Base-by-base conservation (phyloP, 1,140 invertebrate species). In the Tetramorium parvispinum region DNA sequence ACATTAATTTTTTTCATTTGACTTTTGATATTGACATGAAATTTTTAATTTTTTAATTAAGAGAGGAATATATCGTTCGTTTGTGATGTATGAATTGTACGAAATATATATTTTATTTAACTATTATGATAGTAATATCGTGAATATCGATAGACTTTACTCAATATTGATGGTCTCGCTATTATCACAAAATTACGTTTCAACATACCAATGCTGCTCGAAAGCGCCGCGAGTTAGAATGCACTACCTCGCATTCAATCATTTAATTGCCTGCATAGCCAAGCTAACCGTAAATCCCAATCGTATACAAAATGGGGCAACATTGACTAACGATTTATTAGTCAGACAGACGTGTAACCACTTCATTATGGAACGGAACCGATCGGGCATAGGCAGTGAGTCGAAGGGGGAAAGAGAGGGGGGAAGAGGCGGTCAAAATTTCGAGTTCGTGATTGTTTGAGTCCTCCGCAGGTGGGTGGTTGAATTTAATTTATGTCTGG, bases 281-380 rank as follows among this genome's bases (percentile, higher is more conserved):
- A 79, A 73, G 53, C 55, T 37, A 86, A 16, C 73, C 87, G 73
- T 88, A 88, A 88, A 88, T 88, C 79, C 82, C 71, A 57, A 63
- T 81, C 63, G 79, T 61, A 79, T 79, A 75, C 81, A 78, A 89
- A 88, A 89, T 85, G 57, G 88, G 65, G 61, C 43, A 89, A 88
- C 88, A 85, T 89, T 79, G 87, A 76, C 59, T 70, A 61, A 76
- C 82, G 88, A 89, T 88, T 89, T 88, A 88, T 88, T 88, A 89
- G 75, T 79, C 81, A 49, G 65, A 46, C 75, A 71, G 79, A 83
- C 79, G 68, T 83, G 75, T 88, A 88, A 89, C 87, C 75, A 73
- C 87, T 89, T 89, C 87, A 85, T 89, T 89, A 89, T 85, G 75
- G 24, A 68, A 68, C 51, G 27, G 24, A 71, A 59, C 24, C 53